A percentile compares a stretch with the other conserved stretches of the same genome.
Evolutionary conservation across 2,888 invertebrate genomes (phyloP).

Genomic region (Cyclophora albipunctata): DNA sequence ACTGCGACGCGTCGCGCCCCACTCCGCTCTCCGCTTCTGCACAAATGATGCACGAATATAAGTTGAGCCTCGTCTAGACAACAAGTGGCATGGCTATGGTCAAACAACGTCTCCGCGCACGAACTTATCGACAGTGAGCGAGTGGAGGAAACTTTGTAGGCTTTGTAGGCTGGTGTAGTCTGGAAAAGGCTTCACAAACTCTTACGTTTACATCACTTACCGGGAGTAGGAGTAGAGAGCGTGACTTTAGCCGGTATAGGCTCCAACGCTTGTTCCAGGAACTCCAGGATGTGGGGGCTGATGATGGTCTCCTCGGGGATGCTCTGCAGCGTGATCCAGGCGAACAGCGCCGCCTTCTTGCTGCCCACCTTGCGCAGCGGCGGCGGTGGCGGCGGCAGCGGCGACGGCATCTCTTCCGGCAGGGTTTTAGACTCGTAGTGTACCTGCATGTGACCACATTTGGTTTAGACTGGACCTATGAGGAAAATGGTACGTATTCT

Average conservation of each 20-base stretch:
- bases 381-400: constrained; percentile 23
- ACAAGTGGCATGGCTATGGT: too few species aligned
- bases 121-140: too few species aligned
- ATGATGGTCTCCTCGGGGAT: constrained; percentile 98
- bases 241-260: constrained; percentile 87
- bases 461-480: not conserved
- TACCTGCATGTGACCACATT: constrained; percentile 55
- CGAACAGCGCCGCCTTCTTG: constrained; percentile 92
- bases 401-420: constrained; percentile 75
- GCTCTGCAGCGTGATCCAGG: constrained; percentile 97
- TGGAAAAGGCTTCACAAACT: too few species aligned
- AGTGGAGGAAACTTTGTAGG: too few species aligned
- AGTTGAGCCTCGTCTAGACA: too few species aligned
- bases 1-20: constrained; percentile 47
- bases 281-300: constrained; percentile 97
- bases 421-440: constrained; percentile 88
- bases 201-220: constrained; percentile 23
- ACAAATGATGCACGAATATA: not conserved
- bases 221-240: constrained; percentile 52
- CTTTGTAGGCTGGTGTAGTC: too few species aligned
- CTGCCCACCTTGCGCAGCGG: constrained; percentile 76
- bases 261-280: constrained; percentile 96
- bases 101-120: too few species aligned
- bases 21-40: constrained; percentile 54
- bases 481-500: too few species aligned